Conservation (phyloP, 1,140 invertebrate species). For the Drosophila pectinifera region DNA sequence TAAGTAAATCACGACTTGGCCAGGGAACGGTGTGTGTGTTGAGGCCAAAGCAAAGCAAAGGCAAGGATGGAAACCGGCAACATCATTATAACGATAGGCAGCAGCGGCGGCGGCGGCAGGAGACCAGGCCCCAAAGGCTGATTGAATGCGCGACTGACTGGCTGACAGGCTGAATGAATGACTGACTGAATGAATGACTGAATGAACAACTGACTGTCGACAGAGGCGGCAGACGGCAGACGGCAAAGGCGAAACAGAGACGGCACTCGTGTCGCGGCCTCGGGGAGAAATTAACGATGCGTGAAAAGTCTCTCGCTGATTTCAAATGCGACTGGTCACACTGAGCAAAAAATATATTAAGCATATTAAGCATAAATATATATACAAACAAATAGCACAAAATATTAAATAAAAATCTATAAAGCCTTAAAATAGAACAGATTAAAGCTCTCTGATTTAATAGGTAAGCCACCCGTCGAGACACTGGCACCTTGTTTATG, state of each 20-base stretch:
- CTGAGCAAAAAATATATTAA: slow-evolving; percentile 3
- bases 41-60: too few relatives aligned
- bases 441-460: background rate
- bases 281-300: slow-evolving; percentile 79
- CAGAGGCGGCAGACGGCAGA: slow-evolving; percentile 9
- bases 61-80: slow-evolving; percentile 54
- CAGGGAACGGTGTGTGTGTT: background rate
- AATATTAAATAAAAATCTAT: background rate
- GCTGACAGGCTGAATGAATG: slow-evolving; percentile 11
- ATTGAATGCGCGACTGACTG: slow-evolving; percentile 50
- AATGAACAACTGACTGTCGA: slow-evolving; percentile 35
- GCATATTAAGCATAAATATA: too few relatives aligned
- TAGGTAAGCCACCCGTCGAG: background rate
- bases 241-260: slow-evolving; percentile 17
- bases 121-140: slow-evolving; percentile 6
- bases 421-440: background rate
- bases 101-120: background rate
- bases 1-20: slow-evolving; percentile 72
- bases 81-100: slow-evolving; percentile 78
- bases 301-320: slow-evolving; percentile 74
- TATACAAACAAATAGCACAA: background rate
- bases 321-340: slow-evolving; percentile 38
- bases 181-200: slow-evolving; percentile 15
- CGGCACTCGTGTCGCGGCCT: slow-evolving; percentile 53
- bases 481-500: slow-evolving; percentile 15